Evolutionary conservation across 37 sponge, comb jelly and placozoan genomes (phyloP), one percentile per base, ranked within the genome.

Genomic region (Aphrocallistes beatrix): DNA sequence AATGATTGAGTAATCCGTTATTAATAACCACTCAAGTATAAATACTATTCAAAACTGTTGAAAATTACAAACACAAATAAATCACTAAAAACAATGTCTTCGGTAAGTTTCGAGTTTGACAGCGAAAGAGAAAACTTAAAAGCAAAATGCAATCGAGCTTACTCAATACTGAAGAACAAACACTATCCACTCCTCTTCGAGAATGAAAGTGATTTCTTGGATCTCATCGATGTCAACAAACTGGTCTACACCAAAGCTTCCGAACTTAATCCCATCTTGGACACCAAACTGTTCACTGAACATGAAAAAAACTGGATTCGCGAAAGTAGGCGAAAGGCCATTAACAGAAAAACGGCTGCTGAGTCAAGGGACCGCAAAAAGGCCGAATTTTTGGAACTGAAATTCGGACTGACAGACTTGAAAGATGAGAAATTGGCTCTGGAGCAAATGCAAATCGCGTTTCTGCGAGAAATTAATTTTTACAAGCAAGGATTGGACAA

Each of bases 241-340:
- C 75, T 60, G 10, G 75, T 60, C 3, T 60, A 60, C 75, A 60
- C 75, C 10, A 60, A 60, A 60, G 75, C 75, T 6, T 60, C 75
- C n/a, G n/a, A 60, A 60, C 75, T 60, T 25, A 60, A 19, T 25
- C 75, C 75, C n/a, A 19, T 60, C 8, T 30, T 60, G 3, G 75
- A 60, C 21, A 60, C 75, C 10, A 13, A 60, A 25, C 3, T 60
- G 75, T 60, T 60, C 75, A 60, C 32, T 60, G 75, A 60, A 28
- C 10, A 25, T 13, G 75, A 60, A 60, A 60, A 60, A 30, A 60
- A 60, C n/a, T 60, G 75, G 75, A 60, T 60, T 28, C 10, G n/a
- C 10, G 75, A 60, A 28, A 60, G n/a, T 28, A 3, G 75, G 3
- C 25, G 75, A 1, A 60, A 13, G 21, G 75, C 75, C 8, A 60